Evolutionary conservation across 1,140 invertebrate species (phyloP), one percentile per base, ranked within the genome.

Genomic region (Ips typographus): DNA sequence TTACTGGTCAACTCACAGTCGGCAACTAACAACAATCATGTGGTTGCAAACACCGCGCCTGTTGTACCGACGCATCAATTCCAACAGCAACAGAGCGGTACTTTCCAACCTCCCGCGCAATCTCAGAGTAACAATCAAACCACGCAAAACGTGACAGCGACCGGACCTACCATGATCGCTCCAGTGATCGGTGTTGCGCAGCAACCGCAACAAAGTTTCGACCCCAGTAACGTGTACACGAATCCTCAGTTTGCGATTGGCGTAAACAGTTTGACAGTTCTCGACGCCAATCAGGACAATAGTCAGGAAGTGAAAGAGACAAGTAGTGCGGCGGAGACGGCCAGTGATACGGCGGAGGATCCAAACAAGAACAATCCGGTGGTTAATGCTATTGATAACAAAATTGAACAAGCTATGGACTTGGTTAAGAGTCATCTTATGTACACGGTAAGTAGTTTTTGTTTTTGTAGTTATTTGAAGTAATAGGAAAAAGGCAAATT

Each of bases 381-480:
- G 2, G 79, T 80, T 39, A 80, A 80, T 65, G 79, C 87, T 49
- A 89, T 90, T 65, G 88, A 90, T 77, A 89, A 88, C 80, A 89
- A 90, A 77, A 90, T 90, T 59, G 88, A 90, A 76, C 87, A 89
- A 79, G 88, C 88, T 2, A 90, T 89, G 87, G 88, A 90, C 78
- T 77, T 90, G 68, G 88, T 90, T 0, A 90, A 90, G 78, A 87
- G 84, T 71, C 88, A 90, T 79, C 78, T 90, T 73, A 89, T 89
- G 87, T 89, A 87, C 77, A 88, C 88, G 38, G 88, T 89, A 22
- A 70, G 68, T 70, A 70, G 52, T 55, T 6, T n/a, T 55, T 55
- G 22, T 49, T 49, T 2, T 3, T 3, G 7, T 49, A 22, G 22
- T 22, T 22, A 22, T 22, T 22, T 22, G 22, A 22, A 22, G 22